Evolutionary conservation across 1,140 invertebrate genomes (phyloP).

Genomic region (Triops longicaudatus): DNA sequence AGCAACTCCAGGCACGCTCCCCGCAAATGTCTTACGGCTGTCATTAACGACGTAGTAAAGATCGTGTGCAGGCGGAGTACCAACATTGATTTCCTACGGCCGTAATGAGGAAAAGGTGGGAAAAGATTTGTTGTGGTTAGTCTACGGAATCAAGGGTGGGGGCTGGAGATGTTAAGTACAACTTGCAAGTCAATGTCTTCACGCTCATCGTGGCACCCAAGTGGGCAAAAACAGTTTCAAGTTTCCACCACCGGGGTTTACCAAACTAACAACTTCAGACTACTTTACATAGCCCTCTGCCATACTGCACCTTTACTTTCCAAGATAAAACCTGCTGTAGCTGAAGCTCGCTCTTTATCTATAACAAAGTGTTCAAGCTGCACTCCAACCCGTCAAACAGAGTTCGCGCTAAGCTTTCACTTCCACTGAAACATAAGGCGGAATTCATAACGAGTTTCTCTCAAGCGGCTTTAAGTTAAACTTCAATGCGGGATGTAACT

Average conservation of each 20-base stretch:
- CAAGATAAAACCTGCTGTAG: no score
- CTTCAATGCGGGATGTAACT: no score
- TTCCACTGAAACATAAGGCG: no score
- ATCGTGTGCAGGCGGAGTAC: background rate
- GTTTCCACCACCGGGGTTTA: background rate
- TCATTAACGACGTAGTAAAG: background rate
- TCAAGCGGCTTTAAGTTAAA: no score
- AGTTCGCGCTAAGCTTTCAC: no score
- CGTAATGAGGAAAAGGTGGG: background rate
- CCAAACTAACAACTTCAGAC: background rate
- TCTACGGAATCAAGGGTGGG: background rate
- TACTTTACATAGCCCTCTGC: background rate
- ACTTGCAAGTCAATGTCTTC: background rate
- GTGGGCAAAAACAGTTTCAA: conserved; percentile 6
- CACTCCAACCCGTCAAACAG: no score
- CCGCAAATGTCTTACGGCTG: background rate
- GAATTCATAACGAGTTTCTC: no score
- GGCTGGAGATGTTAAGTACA: background rate
- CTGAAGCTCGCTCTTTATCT: no score
- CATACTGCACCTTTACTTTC: background rate
- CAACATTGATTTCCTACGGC: background rate
- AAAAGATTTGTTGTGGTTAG: background rate
- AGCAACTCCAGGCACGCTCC: no score
- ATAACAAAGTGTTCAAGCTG: no score
- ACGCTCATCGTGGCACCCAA: background rate